phyloP scores from a whole-genome alignment of 1,140 invertebrate species.

The Thalassaphorura encarpata region DNA sequence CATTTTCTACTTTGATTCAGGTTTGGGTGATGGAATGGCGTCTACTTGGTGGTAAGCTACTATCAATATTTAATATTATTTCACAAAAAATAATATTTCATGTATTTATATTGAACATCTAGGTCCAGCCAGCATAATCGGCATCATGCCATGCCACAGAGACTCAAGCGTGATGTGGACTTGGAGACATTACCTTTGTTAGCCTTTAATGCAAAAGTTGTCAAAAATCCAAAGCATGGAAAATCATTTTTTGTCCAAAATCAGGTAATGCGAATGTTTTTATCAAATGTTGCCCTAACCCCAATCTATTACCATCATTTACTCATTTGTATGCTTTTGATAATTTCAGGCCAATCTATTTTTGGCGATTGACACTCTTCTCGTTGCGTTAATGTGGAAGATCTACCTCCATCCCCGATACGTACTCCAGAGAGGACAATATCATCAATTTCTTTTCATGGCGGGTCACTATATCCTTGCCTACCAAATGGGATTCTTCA shows the following conservation, averaged over 20 bases:
- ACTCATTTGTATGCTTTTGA: background rate
- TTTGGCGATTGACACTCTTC: slow-evolving; percentile 25
- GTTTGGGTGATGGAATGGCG: slow-evolving; percentile 23
- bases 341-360: slow-evolving; percentile 19
- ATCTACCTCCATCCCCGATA: slow-evolving; percentile 29
- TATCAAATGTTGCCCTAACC: background rate
- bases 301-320: too few species aligned
- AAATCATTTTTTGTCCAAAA: slow-evolving; percentile 30
- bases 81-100: too few species aligned
- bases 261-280: slow-evolving; percentile 17
- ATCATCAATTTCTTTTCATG: slow-evolving; percentile 25
- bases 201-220: slow-evolving; percentile 28
- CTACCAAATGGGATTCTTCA: slow-evolving; percentile 22
- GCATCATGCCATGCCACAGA: slow-evolving; percentile 32
- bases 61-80: too few species aligned
- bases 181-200: slow-evolving; percentile 29
- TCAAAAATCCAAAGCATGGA: slow-evolving; percentile 25
- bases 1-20: slow-evolving; percentile 2
- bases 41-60: slow-evolving; percentile 25
- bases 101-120: too few species aligned
- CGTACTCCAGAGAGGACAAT: slow-evolving; percentile 13
- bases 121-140: slow-evolving; percentile 31
- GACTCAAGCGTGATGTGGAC: slow-evolving; percentile 29
- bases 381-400: slow-evolving; percentile 31
- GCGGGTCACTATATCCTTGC: slow-evolving; percentile 22